Conservation (phyloP, 2,797 vertebrate genomes). For the Silurus aristotelis region DNA sequence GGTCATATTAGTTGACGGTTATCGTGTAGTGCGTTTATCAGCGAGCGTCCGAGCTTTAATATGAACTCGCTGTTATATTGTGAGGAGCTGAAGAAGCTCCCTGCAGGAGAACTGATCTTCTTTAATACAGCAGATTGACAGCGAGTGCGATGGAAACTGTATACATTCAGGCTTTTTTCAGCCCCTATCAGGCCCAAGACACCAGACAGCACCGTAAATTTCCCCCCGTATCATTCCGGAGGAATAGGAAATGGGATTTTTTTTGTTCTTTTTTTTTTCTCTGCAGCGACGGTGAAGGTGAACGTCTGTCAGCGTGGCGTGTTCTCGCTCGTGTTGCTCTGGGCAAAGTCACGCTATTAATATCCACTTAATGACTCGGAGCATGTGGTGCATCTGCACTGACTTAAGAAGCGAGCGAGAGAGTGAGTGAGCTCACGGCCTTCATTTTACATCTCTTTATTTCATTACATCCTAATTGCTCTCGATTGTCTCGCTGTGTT, state of each 20-base stretch:
- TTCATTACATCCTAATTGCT: constrained; percentile 18
- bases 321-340: constrained; percentile 28
- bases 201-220: constrained; percentile 43
- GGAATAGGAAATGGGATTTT: constrained; percentile 43
- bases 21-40: constrained; percentile 12
- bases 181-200: constrained; percentile 44
- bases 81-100: constrained; percentile 44
- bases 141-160: constrained; percentile 46
- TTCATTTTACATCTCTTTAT: constrained; percentile 27
- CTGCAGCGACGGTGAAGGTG: constrained; percentile 12
- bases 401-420: constrained; percentile 27
- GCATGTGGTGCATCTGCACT: constrained; percentile 34
- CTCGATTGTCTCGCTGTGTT: neutral
- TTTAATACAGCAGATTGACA: constrained; percentile 58
- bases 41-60: constrained; percentile 4
- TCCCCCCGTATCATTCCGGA: constrained; percentile 43
- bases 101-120: constrained; percentile 60
- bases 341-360: constrained; percentile 43
- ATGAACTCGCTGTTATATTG: constrained; percentile 41
- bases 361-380: constrained; percentile 39
- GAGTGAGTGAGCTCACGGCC: neutral
- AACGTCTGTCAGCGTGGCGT: constrained; percentile 30
- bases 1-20: constrained; percentile 10
- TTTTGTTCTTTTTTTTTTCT: constrained; percentile 27
- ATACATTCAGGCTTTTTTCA: constrained; percentile 45